These are phyloP conservation scores for Datnioides undecimradiatus DNA, from an alignment of 2,113 vertebrate genomes.

Conservation along the genomic window DNA sequence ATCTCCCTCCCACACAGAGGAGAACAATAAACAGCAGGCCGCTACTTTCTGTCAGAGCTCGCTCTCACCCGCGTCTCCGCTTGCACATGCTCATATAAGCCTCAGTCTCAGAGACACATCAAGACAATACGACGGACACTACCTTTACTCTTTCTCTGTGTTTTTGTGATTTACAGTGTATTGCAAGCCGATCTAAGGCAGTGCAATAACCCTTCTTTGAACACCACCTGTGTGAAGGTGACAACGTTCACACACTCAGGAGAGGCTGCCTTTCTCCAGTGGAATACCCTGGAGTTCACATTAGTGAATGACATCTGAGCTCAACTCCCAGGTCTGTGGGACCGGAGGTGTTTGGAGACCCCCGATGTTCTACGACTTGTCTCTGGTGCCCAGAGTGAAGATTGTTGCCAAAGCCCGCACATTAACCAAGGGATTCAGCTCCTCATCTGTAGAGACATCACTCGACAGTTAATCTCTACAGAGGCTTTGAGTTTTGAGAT, in stretches of 20 bases:
- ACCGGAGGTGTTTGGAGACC: slow-evolving; percentile 28
- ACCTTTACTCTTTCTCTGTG: background rate
- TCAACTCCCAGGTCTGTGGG: slow-evolving; percentile 32
- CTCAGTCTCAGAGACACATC: background rate
- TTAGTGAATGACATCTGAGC: slow-evolving; percentile 56
- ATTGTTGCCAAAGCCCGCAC: background rate
- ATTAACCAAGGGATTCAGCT: slow-evolving; percentile 20
- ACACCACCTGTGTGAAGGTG: background rate
- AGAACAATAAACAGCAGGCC: slow-evolving; percentile 69
- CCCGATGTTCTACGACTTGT: slow-evolving; percentile 27
- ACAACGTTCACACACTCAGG: slow-evolving; percentile 1
- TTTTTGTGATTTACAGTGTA: background rate
- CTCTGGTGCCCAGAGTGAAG: slow-evolving; percentile 16
- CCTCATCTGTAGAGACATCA: background rate
- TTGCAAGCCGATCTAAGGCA: background rate
- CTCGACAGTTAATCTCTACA: background rate
- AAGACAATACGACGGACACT: background rate
- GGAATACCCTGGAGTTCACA: slow-evolving; percentile 47
- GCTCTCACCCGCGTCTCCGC: background rate
- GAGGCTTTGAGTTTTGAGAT: slow-evolving; percentile 6
- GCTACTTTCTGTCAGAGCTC: slow-evolving; percentile 40
- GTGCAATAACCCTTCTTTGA: background rate
- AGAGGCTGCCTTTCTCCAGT: background rate
- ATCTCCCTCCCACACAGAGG: slow-evolving; percentile 58
- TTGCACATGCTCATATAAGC: slow-evolving; percentile 1